Percentiles rank a stretch among this genome's conserved stretches.
phyloP scores from a whole-genome alignment of 2,888 invertebrate genomes.

The Carterocephalus palaemon region DNA sequence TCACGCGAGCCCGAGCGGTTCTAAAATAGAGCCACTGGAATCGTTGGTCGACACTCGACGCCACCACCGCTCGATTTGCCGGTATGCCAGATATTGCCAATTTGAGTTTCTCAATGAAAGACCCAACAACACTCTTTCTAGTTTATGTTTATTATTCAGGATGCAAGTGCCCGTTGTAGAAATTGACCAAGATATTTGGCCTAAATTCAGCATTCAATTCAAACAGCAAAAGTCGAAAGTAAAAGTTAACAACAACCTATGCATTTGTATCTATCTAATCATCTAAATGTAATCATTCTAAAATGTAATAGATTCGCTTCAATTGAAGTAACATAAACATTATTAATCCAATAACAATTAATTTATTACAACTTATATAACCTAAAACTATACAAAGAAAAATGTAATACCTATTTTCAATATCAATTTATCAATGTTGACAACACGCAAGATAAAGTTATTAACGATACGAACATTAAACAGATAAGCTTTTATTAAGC shows the following conservation, averaged over 20 bases:
- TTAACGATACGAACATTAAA: conserved; percentile 13
- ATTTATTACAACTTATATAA: too few species aligned
- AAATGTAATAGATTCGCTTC: too few species aligned
- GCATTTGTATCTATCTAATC: too few species aligned
- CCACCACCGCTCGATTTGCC: background rate
- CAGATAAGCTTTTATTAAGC: conserved; percentile 15
- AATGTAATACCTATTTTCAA: too few species aligned
- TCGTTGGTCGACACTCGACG: too few species aligned
- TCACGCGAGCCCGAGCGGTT: background rate
- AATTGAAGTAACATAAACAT: too few species aligned
- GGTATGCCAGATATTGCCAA: conserved; percentile 13
- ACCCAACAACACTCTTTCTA: conserved; percentile 18
- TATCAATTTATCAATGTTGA: conserved; percentile 3
- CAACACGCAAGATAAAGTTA: conserved; percentile 3
- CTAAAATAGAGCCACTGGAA: too few species aligned
- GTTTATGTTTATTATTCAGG: conserved; percentile 20
- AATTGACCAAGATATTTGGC: conserved; percentile 19
- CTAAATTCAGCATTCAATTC: conserved; percentile 14
- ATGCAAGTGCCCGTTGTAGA: conserved; percentile 15
- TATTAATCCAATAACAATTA: too few species aligned
- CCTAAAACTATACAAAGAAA: too few species aligned
- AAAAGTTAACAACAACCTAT: conserved; percentile 5
- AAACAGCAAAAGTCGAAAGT: conserved; percentile 11
- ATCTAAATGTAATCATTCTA: too few species aligned
- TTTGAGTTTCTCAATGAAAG: conserved; percentile 15